phyloP scores from a whole-genome alignment of 92 coral and sea anemone genomes.

The Nematostella vectensis region DNA sequence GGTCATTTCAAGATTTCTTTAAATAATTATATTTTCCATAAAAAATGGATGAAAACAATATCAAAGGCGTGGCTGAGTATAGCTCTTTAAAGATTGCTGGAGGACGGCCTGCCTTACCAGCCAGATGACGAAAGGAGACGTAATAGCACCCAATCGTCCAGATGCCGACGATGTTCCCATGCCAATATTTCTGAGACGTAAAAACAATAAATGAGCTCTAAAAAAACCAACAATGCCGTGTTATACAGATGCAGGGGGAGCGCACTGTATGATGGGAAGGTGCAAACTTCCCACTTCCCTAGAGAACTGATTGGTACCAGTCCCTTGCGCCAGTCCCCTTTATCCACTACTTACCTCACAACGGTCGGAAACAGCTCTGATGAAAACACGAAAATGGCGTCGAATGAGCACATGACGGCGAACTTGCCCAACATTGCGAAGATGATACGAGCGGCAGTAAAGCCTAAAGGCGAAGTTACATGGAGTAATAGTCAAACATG shows the following conservation, averaged over 20 bases:
- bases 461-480: conserved; percentile 43
- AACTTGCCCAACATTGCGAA: conserved; percentile 85
- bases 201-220: background rate
- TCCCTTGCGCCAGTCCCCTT: too few relatives aligned
- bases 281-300: too few relatives aligned
- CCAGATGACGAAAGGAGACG: conserved; percentile 75
- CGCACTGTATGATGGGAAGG: too few relatives aligned
- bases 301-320: too few relatives aligned
- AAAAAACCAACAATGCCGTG: too few relatives aligned
- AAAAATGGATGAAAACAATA: too few relatives aligned
- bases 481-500: too few relatives aligned
- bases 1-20: too few relatives aligned
- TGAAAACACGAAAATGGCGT: conserved; percentile 82
- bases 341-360: conserved; percentile 55
- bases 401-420: conserved; percentile 79
- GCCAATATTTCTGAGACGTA: conserved; percentile 50
- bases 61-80: too few relatives aligned
- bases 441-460: conserved; percentile 75
- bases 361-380: conserved; percentile 90
- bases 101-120: conserved; percentile 52
- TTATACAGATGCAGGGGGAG: too few relatives aligned
- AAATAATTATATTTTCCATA: too few relatives aligned
- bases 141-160: conserved; percentile 73
- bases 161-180: conserved; percentile 80
- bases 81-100: too few relatives aligned